Evolutionary conservation across 2,113 vertebrate species (phyloP).

Genomic region (Gopherus evgoodei): DNA sequence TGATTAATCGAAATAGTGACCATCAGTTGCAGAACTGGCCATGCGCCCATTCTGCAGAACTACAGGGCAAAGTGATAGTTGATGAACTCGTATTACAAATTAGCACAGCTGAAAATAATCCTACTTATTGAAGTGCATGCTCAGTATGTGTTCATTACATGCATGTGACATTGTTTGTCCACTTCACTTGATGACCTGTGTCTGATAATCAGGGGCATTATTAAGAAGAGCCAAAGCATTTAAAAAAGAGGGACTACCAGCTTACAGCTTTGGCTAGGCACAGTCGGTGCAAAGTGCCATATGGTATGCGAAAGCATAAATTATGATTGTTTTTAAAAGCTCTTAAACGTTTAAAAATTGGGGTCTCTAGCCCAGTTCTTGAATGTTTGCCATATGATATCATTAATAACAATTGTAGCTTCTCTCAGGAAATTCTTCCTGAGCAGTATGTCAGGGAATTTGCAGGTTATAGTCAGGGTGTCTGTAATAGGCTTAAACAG

Average conservation of each 20-base stretch:
- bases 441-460: background rate
- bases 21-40: background rate
- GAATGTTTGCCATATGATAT: background rate
- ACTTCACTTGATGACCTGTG: background rate
- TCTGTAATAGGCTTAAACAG: background rate
- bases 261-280: background rate
- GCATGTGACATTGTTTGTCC: background rate
- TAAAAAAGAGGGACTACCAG: background rate
- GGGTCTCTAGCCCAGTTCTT: background rate
- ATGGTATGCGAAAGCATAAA: background rate
- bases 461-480: background rate
- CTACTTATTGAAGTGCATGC: fast-evolving
- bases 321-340: background rate
- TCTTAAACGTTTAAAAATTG: background rate
- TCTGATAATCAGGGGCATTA: background rate
- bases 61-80: background rate
- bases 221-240: background rate
- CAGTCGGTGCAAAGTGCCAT: background rate
- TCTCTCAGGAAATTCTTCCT: background rate
- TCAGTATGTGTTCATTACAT: background rate
- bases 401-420: background rate
- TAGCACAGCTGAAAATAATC: background rate
- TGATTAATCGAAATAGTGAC: background rate
- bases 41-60: background rate
- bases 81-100: background rate